These are phyloP conservation scores for Melieria picta DNA, from an alignment of 2,888 invertebrate species.

Conservation along the genomic window DNA sequence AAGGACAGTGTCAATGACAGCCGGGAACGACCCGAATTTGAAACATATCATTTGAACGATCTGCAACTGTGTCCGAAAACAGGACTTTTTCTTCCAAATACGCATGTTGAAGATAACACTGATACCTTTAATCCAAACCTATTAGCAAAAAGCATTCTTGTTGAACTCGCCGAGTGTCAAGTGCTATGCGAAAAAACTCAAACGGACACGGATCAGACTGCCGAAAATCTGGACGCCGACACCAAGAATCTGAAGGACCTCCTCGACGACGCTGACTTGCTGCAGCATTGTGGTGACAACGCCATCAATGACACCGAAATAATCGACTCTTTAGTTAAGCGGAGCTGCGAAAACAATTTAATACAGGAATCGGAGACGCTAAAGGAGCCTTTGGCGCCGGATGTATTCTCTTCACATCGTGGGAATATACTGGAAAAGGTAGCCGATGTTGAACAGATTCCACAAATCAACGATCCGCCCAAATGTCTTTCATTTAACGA, in stretches of 20 bases:
- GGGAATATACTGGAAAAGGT: constrained; percentile 48
- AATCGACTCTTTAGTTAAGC: constrained; percentile 72
- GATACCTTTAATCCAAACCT: constrained; percentile 23
- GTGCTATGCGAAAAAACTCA: constrained; percentile 18
- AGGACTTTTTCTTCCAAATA: constrained; percentile 57
- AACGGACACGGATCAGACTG: constrained; percentile 1
- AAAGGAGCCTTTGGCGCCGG: constrained; percentile 11
- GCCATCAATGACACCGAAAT: constrained; percentile 66
- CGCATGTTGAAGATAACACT: constrained; percentile 4
- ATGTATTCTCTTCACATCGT: constrained; percentile 57
- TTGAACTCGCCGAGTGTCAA: constrained; percentile 25
- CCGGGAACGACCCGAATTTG: neutral
- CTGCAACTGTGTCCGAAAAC: constrained; percentile 61
- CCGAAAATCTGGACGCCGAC: constrained; percentile 52
- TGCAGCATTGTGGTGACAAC: constrained; percentile 65
- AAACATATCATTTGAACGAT: constrained; percentile 51
- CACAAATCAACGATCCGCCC: constrained; percentile 64
- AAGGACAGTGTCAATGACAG: neutral
- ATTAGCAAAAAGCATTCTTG: constrained; percentile 26
- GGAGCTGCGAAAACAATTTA: constrained; percentile 73
- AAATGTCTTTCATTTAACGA: constrained; percentile 65
- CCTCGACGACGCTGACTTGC: constrained; percentile 61
- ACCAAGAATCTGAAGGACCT: constrained; percentile 64
- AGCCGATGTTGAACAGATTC: constrained; percentile 69
- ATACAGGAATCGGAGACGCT: constrained; percentile 53